Conservation (phyloP, 2,113 vertebrate species). For the Rhinichthys klamathensis region DNA sequence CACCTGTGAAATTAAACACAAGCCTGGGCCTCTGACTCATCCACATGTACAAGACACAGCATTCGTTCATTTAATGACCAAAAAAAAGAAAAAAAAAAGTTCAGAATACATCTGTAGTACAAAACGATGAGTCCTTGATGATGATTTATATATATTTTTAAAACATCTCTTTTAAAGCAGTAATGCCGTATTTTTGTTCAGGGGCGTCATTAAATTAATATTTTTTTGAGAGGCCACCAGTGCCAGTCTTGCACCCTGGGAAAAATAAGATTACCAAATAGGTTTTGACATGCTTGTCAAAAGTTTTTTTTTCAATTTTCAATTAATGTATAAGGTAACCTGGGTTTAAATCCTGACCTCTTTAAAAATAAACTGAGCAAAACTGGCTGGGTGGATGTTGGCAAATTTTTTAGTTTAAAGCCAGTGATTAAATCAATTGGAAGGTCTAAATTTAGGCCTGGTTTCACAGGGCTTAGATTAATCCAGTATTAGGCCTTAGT, state of each 20-base stretch:
- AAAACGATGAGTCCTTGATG: background rate
- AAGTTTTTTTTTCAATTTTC: background rate
- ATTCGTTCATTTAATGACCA: background rate
- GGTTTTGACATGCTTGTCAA: background rate
- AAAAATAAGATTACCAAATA: background rate
- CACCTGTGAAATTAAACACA: slow-evolving; percentile 40
- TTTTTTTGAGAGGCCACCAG: no score
- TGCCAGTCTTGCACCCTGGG: background rate
- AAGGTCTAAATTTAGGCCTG: background rate
- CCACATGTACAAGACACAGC: slow-evolving; percentile 13
- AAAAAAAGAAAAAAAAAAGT: background rate
- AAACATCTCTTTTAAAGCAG: background rate
- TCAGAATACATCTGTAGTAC: background rate
- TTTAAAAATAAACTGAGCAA: background rate
- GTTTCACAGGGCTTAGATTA: no score
- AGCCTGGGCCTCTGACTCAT: slow-evolving; percentile 41
- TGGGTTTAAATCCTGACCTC: background rate
- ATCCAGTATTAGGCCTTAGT: no score
- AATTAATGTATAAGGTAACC: background rate
- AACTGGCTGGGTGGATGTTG: background rate
- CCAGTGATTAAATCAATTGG: background rate
- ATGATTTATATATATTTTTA: background rate
- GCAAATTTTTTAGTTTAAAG: background rate
- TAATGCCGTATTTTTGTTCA: background rate
- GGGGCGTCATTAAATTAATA: background rate